Conservation (phyloP, 2,888 invertebrate species). For the Resseliella maxima region DNA sequence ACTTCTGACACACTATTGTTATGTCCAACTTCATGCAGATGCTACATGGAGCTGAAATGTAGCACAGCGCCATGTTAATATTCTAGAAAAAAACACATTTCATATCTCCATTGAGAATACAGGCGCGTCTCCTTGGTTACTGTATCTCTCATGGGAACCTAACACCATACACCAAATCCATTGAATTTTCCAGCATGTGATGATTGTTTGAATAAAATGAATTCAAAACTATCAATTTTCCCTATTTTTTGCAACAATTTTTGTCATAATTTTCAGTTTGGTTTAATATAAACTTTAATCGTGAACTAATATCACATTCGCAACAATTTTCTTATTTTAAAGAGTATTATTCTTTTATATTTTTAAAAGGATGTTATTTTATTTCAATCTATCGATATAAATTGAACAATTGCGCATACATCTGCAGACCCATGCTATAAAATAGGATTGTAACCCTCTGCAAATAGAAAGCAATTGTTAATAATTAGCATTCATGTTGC, state of each 20-base stretch:
- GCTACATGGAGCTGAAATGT: not conserved
- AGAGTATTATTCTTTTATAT: too few species aligned
- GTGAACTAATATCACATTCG: too few species aligned
- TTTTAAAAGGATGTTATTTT: too few species aligned
- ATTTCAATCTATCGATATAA: constrained; percentile 14
- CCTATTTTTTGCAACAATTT: constrained; percentile 49
- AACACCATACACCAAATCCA: not conserved
- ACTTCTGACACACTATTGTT: not conserved
- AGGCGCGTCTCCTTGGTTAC: constrained; percentile 53
- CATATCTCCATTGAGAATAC: constrained; percentile 11
- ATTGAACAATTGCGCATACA: not conserved
- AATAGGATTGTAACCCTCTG: constrained; percentile 13
- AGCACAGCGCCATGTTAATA: not conserved
- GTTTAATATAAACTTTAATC: not conserved
- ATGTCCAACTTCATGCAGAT: not conserved
- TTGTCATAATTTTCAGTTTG: constrained; percentile 51
- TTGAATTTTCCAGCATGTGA: constrained; percentile 28
- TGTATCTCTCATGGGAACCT: not conserved
- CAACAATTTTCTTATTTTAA: too few species aligned
- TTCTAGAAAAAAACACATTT: constrained; percentile 28
- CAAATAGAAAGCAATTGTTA: constrained; percentile 56
- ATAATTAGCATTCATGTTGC: constrained; percentile 57
- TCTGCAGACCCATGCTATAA: not conserved
- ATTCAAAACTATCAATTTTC: constrained; percentile 33
- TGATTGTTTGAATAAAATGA: constrained; percentile 43